A percentile compares a stretch with the other conserved stretches of the same genome.
These are phyloP conservation scores for Leucophenga maculata DNA, from an alignment of 2,888 invertebrate species.

Conservation along the genomic window DNA sequence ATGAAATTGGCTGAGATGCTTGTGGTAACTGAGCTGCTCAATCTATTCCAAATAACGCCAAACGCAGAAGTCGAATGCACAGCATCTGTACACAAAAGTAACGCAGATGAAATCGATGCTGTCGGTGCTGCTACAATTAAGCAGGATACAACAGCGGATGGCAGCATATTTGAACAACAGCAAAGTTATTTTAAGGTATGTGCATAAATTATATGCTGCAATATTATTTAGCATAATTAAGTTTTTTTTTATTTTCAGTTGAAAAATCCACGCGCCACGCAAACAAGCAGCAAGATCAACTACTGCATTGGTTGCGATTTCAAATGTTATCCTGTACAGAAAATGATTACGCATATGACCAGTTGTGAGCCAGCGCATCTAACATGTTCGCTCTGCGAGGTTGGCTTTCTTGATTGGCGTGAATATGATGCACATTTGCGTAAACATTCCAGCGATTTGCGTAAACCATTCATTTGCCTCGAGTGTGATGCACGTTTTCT, in stretches of 20 bases:
- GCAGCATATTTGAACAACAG: constrained; percentile 63
- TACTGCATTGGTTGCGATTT: constrained; percentile 71
- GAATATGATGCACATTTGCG: constrained; percentile 71
- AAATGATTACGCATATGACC: constrained; percentile 69
- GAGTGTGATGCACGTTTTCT: constrained; percentile 74
- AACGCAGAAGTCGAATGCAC: constrained; percentile 41
- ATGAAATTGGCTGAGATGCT: constrained; percentile 67
- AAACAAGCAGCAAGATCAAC: constrained; percentile 69
- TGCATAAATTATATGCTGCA: no score
- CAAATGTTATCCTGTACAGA: constrained; percentile 71
- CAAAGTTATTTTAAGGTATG: constrained; percentile 68
- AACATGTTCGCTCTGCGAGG: constrained; percentile 68
- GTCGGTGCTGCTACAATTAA: constrained; percentile 42
- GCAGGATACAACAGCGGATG: constrained; percentile 42
- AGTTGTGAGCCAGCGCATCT: constrained; percentile 65
- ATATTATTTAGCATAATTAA: no score
- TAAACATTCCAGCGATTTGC: constrained; percentile 69
- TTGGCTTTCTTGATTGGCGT: constrained; percentile 66
- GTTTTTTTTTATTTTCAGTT: constrained; percentile 46
- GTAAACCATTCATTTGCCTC: constrained; percentile 74
- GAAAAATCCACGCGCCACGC: constrained; percentile 59
- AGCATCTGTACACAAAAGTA: constrained; percentile 23
- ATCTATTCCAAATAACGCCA: constrained; percentile 60
- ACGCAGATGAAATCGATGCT: constrained; percentile 29
- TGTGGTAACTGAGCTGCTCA: constrained; percentile 62